Evolutionary conservation across 2,797 vertebrate genomes (phyloP), one percentile per base, ranked within the genome.

Genomic region (Catharus ustulatus): DNA sequence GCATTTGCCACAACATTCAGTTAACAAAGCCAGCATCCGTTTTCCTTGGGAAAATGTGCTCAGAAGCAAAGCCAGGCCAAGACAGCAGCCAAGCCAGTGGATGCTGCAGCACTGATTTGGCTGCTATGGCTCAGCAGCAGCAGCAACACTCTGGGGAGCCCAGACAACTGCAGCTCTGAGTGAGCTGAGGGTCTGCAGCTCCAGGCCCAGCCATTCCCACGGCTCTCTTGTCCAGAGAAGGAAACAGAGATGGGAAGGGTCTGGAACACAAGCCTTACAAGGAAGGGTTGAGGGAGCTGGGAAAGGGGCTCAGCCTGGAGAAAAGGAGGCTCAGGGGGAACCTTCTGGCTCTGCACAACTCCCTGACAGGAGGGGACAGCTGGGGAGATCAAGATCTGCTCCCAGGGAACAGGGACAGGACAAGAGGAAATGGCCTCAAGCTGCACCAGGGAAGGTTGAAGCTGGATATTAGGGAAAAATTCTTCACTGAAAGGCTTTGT

Each of bases 131-230:
- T 91, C 45, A 30, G 92, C 6, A 7, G 48, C 6, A 7, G 48
- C 51, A 72, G 30, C 45, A 58, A 3, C 43, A 57, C 3, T 0
- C 22, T 5, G 1, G 17, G 43, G n/a, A 62, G 12, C 21, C 12
- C 0, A 0, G 19, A n/a, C 13, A 40, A 3, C 16, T 38, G 30
- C 1, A 0, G 36, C 61, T 69, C 2, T 0, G 48, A 26, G 43
- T 0, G 2, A 77, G 51, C 51, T 2, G 2, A 48, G 42, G 14
- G n/a, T 48, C 62, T 45, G 30, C 55, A 40, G 68, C n/a, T 27
- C 13, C 11, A 3, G 30, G 13, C 1, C 12, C 5, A 0, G 30
- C 1, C 49, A 69, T 6, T 15, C 14, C 69, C 1, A 24, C 0
- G 5, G 34, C 23, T 80, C 22, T 17, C 48, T 49, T 32, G 21